Conservation (phyloP, 1,140 invertebrate species). For the Hylaeus volcanicus region DNA sequence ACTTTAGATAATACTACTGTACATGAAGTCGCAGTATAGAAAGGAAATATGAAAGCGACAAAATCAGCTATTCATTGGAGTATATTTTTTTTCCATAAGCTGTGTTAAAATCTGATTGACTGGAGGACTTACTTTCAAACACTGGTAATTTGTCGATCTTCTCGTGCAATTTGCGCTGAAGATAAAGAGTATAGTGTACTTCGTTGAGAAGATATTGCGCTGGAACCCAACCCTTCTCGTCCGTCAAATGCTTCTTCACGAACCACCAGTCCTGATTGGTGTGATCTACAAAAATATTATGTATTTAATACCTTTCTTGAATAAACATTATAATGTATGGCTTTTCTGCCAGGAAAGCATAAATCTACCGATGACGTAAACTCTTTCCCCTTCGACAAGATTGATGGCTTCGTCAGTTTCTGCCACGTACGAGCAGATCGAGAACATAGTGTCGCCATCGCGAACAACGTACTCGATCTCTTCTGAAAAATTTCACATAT, state of each 20-base stretch:
- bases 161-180: slow-evolving; percentile 93
- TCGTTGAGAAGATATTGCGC: slow-evolving; percentile 92
- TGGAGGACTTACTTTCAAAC: slow-evolving; percentile 90
- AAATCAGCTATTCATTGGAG: neutral
- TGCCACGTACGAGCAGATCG: slow-evolving; percentile 92
- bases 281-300: slow-evolving; percentile 81
- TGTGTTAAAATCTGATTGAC: no score
- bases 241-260: slow-evolving; percentile 92
- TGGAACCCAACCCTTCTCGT: slow-evolving; percentile 96
- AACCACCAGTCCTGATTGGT: slow-evolving; percentile 95
- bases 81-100: neutral
- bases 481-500: slow-evolving; percentile 51
- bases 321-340: neutral
- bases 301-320: neutral
- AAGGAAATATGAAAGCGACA: no score
- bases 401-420: slow-evolving; percentile 93
- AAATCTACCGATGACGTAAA: slow-evolving; percentile 88
- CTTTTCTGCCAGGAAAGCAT: neutral
- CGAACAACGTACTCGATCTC: slow-evolving; percentile 80
- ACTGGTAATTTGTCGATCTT: slow-evolving; percentile 95
- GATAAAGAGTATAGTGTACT: slow-evolving; percentile 88
- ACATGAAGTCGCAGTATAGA: no score
- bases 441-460: slow-evolving; percentile 89
- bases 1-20: no score
- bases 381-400: slow-evolving; percentile 93